Evolutionary conservation across 2,797 vertebrate genomes (phyloP).

Genomic region (Phoxinus dragarum): DNA sequence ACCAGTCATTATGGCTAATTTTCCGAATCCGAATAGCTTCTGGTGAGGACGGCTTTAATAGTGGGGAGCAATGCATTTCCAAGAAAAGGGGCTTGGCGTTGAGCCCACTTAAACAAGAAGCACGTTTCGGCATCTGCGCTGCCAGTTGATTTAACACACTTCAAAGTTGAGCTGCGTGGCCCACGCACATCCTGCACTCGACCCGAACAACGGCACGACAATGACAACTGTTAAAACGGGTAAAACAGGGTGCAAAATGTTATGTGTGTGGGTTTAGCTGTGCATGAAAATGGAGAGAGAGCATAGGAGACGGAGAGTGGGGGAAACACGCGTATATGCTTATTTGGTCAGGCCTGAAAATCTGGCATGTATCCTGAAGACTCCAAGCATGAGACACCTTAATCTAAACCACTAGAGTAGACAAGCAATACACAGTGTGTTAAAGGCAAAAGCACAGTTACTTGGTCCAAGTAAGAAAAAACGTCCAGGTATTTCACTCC

Average conservation of each 20-base stretch:
- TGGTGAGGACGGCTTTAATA: constrained; percentile 55
- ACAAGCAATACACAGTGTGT: not conserved
- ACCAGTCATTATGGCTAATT: constrained; percentile 59
- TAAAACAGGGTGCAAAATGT: constrained; percentile 23
- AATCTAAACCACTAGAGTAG: constrained; percentile 14
- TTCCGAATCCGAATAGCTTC: constrained; percentile 56
- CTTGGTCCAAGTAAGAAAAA: not conserved
- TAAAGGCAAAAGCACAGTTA: not conserved
- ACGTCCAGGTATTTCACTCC: not conserved
- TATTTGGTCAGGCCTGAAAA: constrained; percentile 16
- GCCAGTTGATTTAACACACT: constrained; percentile 56
- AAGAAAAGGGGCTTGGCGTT: constrained; percentile 54
- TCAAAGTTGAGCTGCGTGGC: constrained; percentile 53
- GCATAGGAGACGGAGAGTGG: not conserved
- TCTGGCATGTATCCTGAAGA: constrained; percentile 3
- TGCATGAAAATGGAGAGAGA: constrained; percentile 7
- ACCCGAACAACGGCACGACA: constrained; percentile 11
- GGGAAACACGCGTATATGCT: constrained; percentile 8
- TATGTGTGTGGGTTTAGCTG: constrained; percentile 18
- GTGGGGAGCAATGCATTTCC: constrained; percentile 51
- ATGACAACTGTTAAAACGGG: constrained; percentile 14
- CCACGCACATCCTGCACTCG: constrained; percentile 44
- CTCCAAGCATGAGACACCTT: constrained; percentile 3
- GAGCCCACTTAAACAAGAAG: constrained; percentile 55
- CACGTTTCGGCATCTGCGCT: constrained; percentile 38